Conservation (phyloP, 2,888 invertebrate genomes). For the Phragmatobia fuliginosa region DNA sequence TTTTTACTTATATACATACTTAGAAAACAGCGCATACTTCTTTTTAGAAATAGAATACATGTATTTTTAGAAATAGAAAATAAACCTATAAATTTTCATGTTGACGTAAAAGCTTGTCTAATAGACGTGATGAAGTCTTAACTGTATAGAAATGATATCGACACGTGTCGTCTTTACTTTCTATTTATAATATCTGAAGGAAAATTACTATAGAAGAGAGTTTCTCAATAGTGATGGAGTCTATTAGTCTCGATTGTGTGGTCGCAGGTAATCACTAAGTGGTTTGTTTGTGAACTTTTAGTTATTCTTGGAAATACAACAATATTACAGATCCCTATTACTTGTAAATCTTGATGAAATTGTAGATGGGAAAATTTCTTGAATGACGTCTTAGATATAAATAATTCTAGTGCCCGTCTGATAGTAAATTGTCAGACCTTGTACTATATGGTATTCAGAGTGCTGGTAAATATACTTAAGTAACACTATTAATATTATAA, state of each 20-base stretch:
- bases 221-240: neutral
- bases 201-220: constrained; percentile 1
- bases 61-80: too few species aligned
- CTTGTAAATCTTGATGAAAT: too few species aligned
- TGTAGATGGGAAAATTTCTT: too few species aligned
- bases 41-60: too few species aligned
- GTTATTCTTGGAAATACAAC: constrained; percentile 1
- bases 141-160: constrained; percentile 5
- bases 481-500: too few species aligned
- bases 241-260: neutral
- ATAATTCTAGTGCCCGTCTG: too few species aligned
- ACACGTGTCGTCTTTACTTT: neutral
- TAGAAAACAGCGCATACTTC: too few species aligned
- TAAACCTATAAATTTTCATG: neutral
- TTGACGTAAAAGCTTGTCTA: neutral
- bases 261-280: neutral
- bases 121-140: neutral
- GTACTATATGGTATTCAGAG: too few species aligned
- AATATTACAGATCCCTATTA: neutral
- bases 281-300: neutral
- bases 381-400: too few species aligned
- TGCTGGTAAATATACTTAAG: too few species aligned
- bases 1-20: too few species aligned
- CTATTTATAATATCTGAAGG: constrained; percentile 13
- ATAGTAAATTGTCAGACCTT: too few species aligned